Evolutionary conservation across 2,797 vertebrate genomes (phyloP), one percentile per base, ranked within the genome.

Genomic region (Astyanax mexicanus): DNA sequence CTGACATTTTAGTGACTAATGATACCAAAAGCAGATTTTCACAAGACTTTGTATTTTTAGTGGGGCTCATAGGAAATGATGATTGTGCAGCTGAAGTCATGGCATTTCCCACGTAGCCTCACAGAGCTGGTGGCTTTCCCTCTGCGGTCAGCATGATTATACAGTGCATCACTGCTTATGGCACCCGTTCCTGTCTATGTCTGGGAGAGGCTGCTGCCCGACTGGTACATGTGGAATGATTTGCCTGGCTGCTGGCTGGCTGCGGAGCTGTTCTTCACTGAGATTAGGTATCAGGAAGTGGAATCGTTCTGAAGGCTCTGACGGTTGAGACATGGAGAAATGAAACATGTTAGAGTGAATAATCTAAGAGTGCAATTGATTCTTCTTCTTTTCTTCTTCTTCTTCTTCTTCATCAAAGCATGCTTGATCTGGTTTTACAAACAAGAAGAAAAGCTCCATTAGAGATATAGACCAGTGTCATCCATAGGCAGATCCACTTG

Each of bases 1-100:
- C 69, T 73, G 64, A 78, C 76, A 78, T 45, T 68, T 35, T 32
- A 42, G 23, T 77, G 51, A 78, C 38, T 66, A 73, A 78, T 72
- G 64, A 52, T 13, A 25, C 62, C 4, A n/a, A 61, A 61, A 23
- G 13, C 23, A 32, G 54, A 68, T 29, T 65, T 67, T 68, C 66
- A 68, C 44, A 44, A 44, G 42, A 10, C n/a, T 58, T 72, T 4
- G 27, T 70, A 32, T 73, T 67, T 58, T 78, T 73, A 61, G 19
- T 52, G 35, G 54, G 65, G 29, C 64, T 52, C 54, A 17, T 42
- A 58, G 62, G 62, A 78, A 78, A 78, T 67, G 44, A 78, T 78
- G 76, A 78, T 42, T 67, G 21, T 37, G 54, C 69, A 78, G 61
- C 15, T 72, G 44, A 72, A 58, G 52, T 78, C 62, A 72, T 67